Evolutionary conservation across 2,888 invertebrate species (phyloP), one percentile per base, ranked within the genome.

Genomic region (Cataglyphis albicans): DNA sequence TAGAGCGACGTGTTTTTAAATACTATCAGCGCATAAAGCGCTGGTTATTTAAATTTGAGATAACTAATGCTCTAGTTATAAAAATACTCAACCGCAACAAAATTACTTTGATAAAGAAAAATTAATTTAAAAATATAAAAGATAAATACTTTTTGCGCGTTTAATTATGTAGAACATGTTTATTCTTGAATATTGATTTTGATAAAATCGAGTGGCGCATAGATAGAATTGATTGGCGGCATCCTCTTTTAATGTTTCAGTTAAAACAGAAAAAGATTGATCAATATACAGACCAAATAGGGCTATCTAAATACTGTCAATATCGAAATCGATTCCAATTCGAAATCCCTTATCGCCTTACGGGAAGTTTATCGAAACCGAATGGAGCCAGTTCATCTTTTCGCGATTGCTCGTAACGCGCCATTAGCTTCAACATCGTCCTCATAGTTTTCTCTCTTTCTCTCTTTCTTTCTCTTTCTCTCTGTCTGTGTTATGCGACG

Each of bases 341-440:
- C n/a, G 21, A 81, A 41, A 81, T 74, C 52, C 52, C 38, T 74
- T 72, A 81, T 75, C 75, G 38, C 63, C 18, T 63, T 35, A 12
- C 29, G 75, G 63, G 41, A 72, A 81, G 76, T 74, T 81, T 74
- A 81, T 81, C 81, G 76, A 21, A 63, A 38, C 38, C 76, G 74
- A 74, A 81, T 74, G 44, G 74, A 74, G 76, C 41, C 75, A 70
- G 78, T 80, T 80, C 70, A 80, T 80, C 59, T 80, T 80, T 80
- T 44, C 70, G 44, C 78, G 78, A 80, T 80, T 80, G 59, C 70
- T 48, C 70, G 78, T 80, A 80, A 74, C 81, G 81, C 72, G 21
- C 63, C 81, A 81, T 74, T 72, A 81, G 76, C 29, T 21, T 18
- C 38, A 52, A 44, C 35, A 48, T 63, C 72, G 29, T 75, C 76